Base-by-base conservation (phyloP, 1,140 invertebrate genomes). In the Aphis gossypii region DNA sequence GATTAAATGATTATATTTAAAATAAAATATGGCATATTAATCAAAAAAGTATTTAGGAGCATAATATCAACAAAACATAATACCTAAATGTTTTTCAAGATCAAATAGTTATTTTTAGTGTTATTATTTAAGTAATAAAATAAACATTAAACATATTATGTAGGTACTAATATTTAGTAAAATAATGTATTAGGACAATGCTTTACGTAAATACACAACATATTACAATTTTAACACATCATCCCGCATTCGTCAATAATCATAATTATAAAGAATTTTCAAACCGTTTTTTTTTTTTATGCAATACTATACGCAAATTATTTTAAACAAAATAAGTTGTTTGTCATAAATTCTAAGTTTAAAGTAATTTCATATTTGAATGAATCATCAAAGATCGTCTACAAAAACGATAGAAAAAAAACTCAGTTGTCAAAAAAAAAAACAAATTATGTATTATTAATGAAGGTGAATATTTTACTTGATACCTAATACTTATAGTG, bases 401-500 rank as follows among this genome's bases (percentile, higher is more conserved):
- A 41, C 25, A 18, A 0, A 41, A 60, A 38, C 11, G 38, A 20
- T 41, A 14, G 1, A 90, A 9, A 46, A 25, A 60, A 41, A 21
- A 60, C 23, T 38, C 23, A 30, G 14, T 90, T 44, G 88, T 90
- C 88, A 11, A 9, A 7, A 30, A 41, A 41, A 23, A 30, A 56
- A 51, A 90, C 38, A 60, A 46, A 60, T 56, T 90, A 60, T 41
- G 38, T 41, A 41, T 90, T 90, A 90, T 90, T 90, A 41, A 90
- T 60, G 88, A 60, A 90, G 4, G 4, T 54, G 11, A 90, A 60
- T 60, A 60, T 89, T 35, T 30, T 54, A 54, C 1, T 11, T n/a
- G 30, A 11, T 68, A n/a, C 14, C 11, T 68, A 68, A 68, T 86
- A 23, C 35, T 41, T 83, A 48, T 87, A 87, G 84, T 86, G 86